Evolutionary conservation across 2,888 invertebrate species (phyloP).

Genomic region (Palloptera scutellata): DNA sequence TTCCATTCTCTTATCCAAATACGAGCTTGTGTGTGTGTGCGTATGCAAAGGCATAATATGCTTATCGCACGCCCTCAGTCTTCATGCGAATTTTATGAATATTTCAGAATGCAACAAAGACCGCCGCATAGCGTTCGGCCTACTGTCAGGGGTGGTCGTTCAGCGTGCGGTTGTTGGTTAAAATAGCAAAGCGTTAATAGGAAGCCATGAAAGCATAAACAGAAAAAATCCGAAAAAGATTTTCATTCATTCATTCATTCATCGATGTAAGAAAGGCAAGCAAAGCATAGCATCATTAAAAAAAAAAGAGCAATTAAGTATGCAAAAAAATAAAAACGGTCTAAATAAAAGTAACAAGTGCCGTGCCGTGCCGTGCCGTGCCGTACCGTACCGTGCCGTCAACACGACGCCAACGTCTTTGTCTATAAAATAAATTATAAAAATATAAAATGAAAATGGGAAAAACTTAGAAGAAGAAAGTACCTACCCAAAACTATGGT

Average conservation of each 20-base stretch:
- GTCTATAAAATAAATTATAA: background rate
- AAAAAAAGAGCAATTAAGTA: background rate
- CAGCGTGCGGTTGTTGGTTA: background rate
- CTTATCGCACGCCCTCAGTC: constrained; percentile 19
- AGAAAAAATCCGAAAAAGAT: no score
- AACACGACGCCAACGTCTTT: background rate
- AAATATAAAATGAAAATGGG: background rate
- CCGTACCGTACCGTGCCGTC: no score
- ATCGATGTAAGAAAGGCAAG: constrained; percentile 5
- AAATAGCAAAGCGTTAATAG: background rate
- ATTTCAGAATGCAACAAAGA: background rate
- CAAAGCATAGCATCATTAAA: background rate
- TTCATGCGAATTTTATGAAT: constrained; percentile 11
- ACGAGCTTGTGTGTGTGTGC: background rate
- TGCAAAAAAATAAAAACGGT: background rate
- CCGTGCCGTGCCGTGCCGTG: no score
- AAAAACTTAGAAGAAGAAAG: background rate
- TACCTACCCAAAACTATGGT: background rate
- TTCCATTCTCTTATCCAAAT: background rate
- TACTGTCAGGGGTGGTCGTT: background rate
- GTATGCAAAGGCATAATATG: background rate
- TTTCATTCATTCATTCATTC: background rate
- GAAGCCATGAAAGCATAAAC: no score
- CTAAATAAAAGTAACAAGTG: background rate
- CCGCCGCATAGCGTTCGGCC: background rate